Evolutionary conservation across 2,113 vertebrate genomes (phyloP).

Genomic region (Planiliza haematocheilus): DNA sequence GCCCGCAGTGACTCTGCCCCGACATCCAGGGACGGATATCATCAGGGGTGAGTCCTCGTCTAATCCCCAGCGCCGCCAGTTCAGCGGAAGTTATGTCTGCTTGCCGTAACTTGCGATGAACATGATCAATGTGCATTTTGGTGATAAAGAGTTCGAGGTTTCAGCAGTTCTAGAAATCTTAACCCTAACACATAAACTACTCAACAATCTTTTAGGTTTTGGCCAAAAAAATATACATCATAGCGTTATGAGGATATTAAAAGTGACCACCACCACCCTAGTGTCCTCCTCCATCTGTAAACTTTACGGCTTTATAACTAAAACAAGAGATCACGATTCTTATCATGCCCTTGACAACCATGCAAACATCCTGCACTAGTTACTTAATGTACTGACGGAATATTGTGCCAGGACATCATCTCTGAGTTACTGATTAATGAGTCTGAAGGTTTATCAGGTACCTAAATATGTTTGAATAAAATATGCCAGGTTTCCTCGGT

Average conservation of each 20-base stretch:
- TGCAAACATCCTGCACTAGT: too few species aligned
- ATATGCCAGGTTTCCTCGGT: too few species aligned
- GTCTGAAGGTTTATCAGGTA: too few species aligned
- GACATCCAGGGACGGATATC: constrained; percentile 31
- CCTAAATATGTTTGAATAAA: too few species aligned
- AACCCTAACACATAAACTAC: constrained; percentile 6
- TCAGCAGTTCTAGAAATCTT: neutral
- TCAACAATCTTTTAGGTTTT: constrained; percentile 6
- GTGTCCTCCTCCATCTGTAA: too few species aligned
- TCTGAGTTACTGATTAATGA: too few species aligned
- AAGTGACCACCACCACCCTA: too few species aligned
- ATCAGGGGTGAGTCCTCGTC: constrained; percentile 43
- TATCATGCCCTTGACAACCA: too few species aligned
- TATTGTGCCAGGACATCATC: too few species aligned
- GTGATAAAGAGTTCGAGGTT: neutral
- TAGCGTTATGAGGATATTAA: neutral
- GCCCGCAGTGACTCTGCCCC: constrained; percentile 41
- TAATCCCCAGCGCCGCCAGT: constrained; percentile 8
- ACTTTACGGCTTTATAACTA: too few species aligned
- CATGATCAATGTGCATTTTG: neutral
- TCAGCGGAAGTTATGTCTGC: neutral
- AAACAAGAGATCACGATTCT: too few species aligned
- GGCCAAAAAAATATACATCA: neutral
- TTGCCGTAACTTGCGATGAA: constrained; percentile 1
- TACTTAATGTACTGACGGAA: too few species aligned